Evolutionary conservation across 2,888 invertebrate species (phyloP).

Genomic region (Brachyptera putata): DNA sequence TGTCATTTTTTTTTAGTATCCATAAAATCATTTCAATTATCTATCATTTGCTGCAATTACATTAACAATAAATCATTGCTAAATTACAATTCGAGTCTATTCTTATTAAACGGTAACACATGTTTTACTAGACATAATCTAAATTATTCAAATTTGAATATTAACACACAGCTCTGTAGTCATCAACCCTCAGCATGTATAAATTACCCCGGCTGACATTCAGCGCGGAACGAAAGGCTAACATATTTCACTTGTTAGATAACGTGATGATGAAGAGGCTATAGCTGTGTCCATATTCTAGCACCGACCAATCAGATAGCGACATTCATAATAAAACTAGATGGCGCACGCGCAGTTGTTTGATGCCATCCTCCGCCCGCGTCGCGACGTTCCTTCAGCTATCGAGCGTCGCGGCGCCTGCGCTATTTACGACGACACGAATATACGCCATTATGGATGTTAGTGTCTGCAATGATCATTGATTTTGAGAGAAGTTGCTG

Average conservation of each 20-base stretch:
- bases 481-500: too few relatives aligned
- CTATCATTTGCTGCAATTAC: too few relatives aligned
- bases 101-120: background rate
- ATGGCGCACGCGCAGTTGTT: background rate
- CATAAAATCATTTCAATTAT: too few relatives aligned
- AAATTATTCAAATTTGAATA: conserved; percentile 1
- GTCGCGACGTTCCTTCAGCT: too few relatives aligned
- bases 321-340: background rate
- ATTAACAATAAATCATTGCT: too few relatives aligned
- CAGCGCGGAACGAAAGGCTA: background rate
- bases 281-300: too few relatives aligned
- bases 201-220: background rate
- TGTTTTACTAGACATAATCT: conserved; percentile 2
- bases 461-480: background rate
- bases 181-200: background rate
- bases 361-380: background rate
- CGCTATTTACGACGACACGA: background rate
- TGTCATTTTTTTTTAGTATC: too few relatives aligned
- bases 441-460: background rate
- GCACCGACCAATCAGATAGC: background rate
- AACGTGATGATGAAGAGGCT: too few relatives aligned
- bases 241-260: background rate
- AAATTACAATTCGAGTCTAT: too few relatives aligned
- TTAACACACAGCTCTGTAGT: background rate
- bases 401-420: background rate